These are phyloP conservation scores for Allobates femoralis DNA, from an alignment of 2,797 vertebrate genomes.

Conservation along the genomic window DNA sequence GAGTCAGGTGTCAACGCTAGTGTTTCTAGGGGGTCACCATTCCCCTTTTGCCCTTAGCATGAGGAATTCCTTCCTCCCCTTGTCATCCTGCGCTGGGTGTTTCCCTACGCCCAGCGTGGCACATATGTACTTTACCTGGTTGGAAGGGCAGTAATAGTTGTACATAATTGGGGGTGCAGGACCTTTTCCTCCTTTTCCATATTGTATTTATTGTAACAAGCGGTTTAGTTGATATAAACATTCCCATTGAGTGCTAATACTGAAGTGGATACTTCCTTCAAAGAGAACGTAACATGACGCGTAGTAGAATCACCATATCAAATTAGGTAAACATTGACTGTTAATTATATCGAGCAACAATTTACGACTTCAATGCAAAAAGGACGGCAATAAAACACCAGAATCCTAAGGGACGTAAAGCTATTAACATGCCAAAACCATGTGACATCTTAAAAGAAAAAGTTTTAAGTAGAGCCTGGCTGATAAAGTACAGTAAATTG, in stretches of 20 bases:
- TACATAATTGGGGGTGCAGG: no score
- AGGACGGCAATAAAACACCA: neutral
- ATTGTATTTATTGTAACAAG: neutral
- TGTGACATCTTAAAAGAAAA: constrained; percentile 23
- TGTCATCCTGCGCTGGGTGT: no score
- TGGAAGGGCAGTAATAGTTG: no score
- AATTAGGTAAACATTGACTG: neutral
- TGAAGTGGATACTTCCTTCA: neutral
- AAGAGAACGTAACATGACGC: no score
- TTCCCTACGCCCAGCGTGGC: no score
- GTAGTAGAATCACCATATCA: neutral
- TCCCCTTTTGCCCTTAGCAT: no score
- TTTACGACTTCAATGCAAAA: neutral
- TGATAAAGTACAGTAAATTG: constrained; percentile 24
- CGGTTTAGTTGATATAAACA: neutral
- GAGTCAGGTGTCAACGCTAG: no score
- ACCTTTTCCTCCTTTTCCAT: no score
- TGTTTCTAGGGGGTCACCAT: no score
- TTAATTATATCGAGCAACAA: neutral
- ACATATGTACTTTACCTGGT: no score
- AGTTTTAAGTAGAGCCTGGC: constrained; percentile 23
- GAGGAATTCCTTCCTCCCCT: no score
- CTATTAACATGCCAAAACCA: constrained; percentile 30
- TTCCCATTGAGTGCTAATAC: neutral
- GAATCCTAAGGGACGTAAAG: neutral